phyloP scores from a whole-genome alignment of 35 echinoderm and acorn worm species.

The Heliocidaris erythrogramma region DNA sequence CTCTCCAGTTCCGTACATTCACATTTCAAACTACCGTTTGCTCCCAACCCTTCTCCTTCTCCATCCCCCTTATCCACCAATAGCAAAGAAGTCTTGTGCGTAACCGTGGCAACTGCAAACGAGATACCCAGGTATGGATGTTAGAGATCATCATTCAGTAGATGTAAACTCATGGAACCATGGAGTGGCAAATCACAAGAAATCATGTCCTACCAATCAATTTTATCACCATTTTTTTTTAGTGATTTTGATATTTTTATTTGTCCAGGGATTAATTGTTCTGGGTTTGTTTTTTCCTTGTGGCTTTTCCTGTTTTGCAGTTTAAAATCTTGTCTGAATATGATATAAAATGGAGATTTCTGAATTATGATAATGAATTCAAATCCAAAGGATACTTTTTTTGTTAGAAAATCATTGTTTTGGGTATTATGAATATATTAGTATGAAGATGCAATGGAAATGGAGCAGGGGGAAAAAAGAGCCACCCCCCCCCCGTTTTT shows the following conservation, averaged over 20 bases:
- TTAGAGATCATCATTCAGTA: neutral
- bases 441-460: neutral
- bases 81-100: slow-evolving; percentile 39
- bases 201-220: neutral
- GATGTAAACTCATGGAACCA: neutral
- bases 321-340: too few species aligned
- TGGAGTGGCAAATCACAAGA: neutral
- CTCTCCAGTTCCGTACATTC: neutral
- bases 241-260: neutral
- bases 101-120: slow-evolving; percentile 42
- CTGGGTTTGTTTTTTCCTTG: neutral
- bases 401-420: too few species aligned
- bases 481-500: neutral
- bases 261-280: neutral
- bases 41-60: slow-evolving; percentile 2
- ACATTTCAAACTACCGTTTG: slow-evolving; percentile 11
- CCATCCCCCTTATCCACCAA: neutral
- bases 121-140: slow-evolving; percentile 15
- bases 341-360: too few species aligned
- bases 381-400: too few species aligned
- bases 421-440: neutral
- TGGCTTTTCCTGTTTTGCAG: neutral
- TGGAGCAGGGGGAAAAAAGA: too few species aligned
- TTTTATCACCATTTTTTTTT: neutral
- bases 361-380: too few species aligned